Evolutionary conservation across 2,113 vertebrate genomes (phyloP).

Genomic region (Thinocorus orbignyianus): DNA sequence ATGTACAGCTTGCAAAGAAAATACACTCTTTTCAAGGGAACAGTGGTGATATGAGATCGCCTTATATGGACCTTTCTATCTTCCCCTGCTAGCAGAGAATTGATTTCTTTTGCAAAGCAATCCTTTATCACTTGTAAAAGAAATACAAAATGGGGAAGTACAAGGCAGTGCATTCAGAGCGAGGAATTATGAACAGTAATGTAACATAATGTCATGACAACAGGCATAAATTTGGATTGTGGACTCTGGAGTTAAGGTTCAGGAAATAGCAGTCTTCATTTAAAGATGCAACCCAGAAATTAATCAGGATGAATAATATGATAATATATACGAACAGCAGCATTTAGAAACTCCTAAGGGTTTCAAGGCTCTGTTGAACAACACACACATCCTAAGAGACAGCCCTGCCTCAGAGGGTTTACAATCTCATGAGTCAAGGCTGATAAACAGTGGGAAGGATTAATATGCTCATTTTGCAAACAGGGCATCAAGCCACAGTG

Average conservation of each 20-base stretch:
- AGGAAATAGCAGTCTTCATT: constrained; percentile 25
- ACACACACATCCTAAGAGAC: neutral
- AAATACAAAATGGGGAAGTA: neutral
- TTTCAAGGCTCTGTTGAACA: constrained; percentile 10
- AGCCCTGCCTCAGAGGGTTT: constrained; percentile 7
- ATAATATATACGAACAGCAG: neutral
- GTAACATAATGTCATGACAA: neutral
- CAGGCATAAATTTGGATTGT: constrained; percentile 27
- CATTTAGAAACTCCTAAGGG: neutral
- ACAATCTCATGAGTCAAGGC: neutral
- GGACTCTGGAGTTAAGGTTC: neutral
- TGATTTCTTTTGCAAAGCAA: constrained; percentile 51
- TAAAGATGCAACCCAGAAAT: constrained; percentile 24
- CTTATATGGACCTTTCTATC: constrained; percentile 54
- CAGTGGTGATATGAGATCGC: neutral
- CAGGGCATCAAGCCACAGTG: neutral
- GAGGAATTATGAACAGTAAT: constrained; percentile 35
- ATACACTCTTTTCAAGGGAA: neutral
- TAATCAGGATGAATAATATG: constrained; percentile 30
- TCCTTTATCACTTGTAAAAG: constrained; percentile 48
- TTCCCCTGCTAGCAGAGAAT: constrained; percentile 14
- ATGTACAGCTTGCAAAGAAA: constrained; percentile 10
- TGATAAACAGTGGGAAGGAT: constrained; percentile 24
- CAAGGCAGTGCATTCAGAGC: neutral
- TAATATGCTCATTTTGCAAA: constrained; percentile 35